These are phyloP conservation scores for Apis florea DNA, from an alignment of 1,140 invertebrate genomes.

Conservation along the genomic window DNA sequence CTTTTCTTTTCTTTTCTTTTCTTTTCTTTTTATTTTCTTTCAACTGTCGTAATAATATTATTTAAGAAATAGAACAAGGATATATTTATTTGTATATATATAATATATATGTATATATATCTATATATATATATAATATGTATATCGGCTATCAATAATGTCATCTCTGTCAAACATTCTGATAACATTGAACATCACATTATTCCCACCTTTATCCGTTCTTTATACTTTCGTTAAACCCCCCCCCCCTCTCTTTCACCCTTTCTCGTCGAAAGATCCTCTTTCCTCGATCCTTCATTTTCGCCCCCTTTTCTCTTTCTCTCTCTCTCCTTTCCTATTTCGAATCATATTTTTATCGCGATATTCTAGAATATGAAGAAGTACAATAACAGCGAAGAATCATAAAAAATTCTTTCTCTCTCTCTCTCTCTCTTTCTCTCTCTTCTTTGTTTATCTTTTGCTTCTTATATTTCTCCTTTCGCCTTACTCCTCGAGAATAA, in stretches of 20 bases:
- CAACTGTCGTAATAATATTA: slow-evolving; percentile 69
- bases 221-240: not conserved
- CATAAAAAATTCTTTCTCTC: not conserved
- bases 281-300: not conserved
- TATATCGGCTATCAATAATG: slow-evolving; percentile 65
- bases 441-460: not conserved
- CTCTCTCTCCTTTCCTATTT: not conserved
- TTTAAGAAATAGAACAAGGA: slow-evolving; percentile 72
- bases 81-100: slow-evolving; percentile 70
- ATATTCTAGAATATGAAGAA: not conserved
- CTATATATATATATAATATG: slow-evolving; percentile 63
- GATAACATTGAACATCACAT: slow-evolving; percentile 70
- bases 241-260: not conserved
- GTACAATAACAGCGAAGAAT: not conserved
- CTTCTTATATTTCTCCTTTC: not conserved
- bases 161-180: slow-evolving; percentile 66
- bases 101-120: slow-evolving; percentile 51
- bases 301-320: not conserved
- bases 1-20: too few relatives aligned
- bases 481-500: not conserved
- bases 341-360: not conserved
- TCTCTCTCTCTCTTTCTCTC: not conserved
- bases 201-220: slow-evolving; percentile 27
- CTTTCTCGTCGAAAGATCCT: too few relatives aligned
- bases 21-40: not conserved